These are phyloP conservation scores for Fopius arisanus DNA, from an alignment of 1,140 invertebrate species.

Conservation along the genomic window DNA sequence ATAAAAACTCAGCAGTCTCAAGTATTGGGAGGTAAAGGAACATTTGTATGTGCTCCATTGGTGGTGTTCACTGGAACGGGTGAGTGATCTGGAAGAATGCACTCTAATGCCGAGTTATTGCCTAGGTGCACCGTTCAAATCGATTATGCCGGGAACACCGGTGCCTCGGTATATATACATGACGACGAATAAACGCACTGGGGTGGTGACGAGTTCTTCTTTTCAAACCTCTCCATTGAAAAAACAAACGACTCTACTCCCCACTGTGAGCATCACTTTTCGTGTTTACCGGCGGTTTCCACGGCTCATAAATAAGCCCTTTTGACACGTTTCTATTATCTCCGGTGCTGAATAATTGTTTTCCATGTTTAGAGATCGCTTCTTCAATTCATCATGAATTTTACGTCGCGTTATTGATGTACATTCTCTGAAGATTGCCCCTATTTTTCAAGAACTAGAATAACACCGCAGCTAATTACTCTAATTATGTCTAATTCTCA, in stretches of 20 bases:
- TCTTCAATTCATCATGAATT: too few species aligned
- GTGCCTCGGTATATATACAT: neutral
- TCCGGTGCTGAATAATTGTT: too few species aligned
- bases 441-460: too few species aligned
- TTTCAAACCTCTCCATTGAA: neutral
- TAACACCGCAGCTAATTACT: too few species aligned
- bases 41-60: constrained; percentile 12
- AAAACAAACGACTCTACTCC: neutral
- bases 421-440: too few species aligned
- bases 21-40: neutral
- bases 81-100: constrained; percentile 18
- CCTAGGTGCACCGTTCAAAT: constrained; percentile 1
- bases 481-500: too few species aligned
- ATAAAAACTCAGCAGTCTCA: neutral
- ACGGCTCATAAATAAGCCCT: neutral
- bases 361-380: too few species aligned
- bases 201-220: neutral
- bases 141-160: neutral
- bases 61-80: constrained; percentile 3
- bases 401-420: too few species aligned
- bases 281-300: neutral
- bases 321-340: neutral
- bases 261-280: constrained; percentile 1
- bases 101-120: constrained; percentile 10
- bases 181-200: neutral